A percentile compares a stretch with the other conserved stretches of the same genome.
phyloP scores from a whole-genome alignment of 92 coral and sea anemone species.

The Epizoanthus fatuus region DNA sequence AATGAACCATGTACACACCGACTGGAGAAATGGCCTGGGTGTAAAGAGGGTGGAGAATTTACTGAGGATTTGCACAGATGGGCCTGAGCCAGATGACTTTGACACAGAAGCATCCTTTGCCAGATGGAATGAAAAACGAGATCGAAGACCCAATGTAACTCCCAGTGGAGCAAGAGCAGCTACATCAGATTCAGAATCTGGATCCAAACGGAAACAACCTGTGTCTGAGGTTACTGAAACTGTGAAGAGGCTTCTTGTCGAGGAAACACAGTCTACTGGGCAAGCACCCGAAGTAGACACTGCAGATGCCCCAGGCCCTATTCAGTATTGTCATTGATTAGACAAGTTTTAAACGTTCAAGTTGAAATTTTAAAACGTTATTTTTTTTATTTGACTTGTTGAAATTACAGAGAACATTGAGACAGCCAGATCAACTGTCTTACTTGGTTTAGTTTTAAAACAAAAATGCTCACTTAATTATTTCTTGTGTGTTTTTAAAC shows the following conservation, averaged over 20 bases:
- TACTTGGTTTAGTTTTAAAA: too few species aligned
- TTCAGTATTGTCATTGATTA: too few species aligned
- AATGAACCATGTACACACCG: conserved; percentile 50
- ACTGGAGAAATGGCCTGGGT: conserved; percentile 48
- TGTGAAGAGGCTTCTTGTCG: background rate
- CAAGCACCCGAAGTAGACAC: too few species aligned
- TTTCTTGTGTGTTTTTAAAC: too few species aligned
- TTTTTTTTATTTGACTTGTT: too few species aligned
- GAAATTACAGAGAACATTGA: too few species aligned
- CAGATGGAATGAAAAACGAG: conserved; percentile 40
- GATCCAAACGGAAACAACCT: conserved; percentile 37
- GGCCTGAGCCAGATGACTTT: conserved; percentile 30
- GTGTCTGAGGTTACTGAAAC: conserved; percentile 41
- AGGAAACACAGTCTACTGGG: too few species aligned
- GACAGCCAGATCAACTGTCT: too few species aligned
- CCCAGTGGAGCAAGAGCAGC: conserved; percentile 26
- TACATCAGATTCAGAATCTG: conserved; percentile 1
- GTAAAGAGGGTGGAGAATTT: conserved; percentile 53
- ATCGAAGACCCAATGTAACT: conserved; percentile 34
- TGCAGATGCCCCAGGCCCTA: too few species aligned
- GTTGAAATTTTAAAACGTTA: too few species aligned
- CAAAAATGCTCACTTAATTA: too few species aligned
- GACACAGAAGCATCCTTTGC: conserved; percentile 35
- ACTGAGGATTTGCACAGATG: conserved; percentile 29
- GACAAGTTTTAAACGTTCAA: too few species aligned